Conservation (phyloP, 1,140 invertebrate species). For the Bombus confusus region DNA sequence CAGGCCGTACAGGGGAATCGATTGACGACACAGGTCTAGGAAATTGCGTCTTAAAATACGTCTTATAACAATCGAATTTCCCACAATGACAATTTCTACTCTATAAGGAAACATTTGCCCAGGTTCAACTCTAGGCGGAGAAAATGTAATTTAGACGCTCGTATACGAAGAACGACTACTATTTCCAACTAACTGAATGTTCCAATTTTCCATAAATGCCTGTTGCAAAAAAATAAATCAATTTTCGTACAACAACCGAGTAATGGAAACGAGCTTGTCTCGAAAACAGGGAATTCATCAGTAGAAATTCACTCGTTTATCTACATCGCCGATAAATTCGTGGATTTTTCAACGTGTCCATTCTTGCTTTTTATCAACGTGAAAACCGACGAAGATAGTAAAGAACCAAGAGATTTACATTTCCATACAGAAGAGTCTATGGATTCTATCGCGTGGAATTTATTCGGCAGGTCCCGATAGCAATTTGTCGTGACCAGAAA, state of each 20-base stretch:
- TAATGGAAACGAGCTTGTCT: background rate
- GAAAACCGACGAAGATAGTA: background rate
- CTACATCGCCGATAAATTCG: background rate
- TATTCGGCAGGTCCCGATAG: too few species aligned
- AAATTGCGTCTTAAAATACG: constrained; percentile 76
- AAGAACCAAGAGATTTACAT: background rate
- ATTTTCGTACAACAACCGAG: background rate
- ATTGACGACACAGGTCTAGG: constrained; percentile 72
- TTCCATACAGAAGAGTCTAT: too few species aligned
- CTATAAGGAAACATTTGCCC: background rate
- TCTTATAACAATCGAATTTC: constrained; percentile 38
- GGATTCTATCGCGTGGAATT: background rate
- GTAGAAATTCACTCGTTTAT: background rate
- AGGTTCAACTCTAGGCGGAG: background rate
- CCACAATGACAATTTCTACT: background rate
- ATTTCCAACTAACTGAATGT: background rate
- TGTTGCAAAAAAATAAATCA: background rate
- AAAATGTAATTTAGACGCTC: background rate
- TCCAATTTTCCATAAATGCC: background rate
- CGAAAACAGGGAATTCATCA: background rate
- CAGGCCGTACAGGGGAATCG: constrained; percentile 67
- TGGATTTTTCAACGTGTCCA: background rate
- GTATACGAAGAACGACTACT: background rate
- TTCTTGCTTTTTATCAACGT: background rate
- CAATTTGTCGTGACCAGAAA: background rate